Evolutionary conservation across 2,797 vertebrate species (phyloP).

Genomic region (Oceanodroma leucorhoa): DNA sequence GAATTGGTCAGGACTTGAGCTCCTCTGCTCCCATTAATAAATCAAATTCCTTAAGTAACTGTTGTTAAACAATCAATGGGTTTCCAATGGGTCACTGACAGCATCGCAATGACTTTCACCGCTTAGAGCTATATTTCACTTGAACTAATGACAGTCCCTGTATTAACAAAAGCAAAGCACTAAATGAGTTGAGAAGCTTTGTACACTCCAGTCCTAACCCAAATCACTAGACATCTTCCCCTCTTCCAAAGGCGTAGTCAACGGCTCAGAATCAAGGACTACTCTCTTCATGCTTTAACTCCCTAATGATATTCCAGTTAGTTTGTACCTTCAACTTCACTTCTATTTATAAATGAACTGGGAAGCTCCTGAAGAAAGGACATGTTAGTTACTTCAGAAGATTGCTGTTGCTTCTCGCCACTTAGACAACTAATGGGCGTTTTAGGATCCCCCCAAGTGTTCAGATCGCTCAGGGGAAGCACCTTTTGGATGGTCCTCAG

Average conservation of each 20-base stretch:
- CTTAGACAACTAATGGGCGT: not conserved
- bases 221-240: not conserved
- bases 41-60: not conserved
- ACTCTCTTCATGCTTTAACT: not conserved
- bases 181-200: not conserved
- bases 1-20: not conserved
- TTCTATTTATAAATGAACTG: not conserved
- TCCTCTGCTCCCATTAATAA: not conserved
- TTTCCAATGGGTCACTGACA: not conserved
- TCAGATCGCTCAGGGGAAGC: not conserved
- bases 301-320: too few relatives aligned
- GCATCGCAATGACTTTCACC: accelerated
- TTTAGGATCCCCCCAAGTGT: not conserved
- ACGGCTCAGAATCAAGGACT: not conserved
- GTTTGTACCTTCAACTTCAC: not conserved
- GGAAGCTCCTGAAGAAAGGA: not conserved
- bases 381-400: not conserved
- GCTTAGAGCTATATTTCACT: not conserved
- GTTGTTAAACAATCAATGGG: not conserved
- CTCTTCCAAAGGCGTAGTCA: not conserved
- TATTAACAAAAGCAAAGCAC: not conserved
- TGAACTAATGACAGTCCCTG: not conserved
- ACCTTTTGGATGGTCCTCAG: not conserved
- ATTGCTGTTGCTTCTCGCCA: not conserved
- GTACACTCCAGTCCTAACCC: not conserved